Conservation (phyloP, 2,113 vertebrate genomes). For the Tupaia chinensis region DNA sequence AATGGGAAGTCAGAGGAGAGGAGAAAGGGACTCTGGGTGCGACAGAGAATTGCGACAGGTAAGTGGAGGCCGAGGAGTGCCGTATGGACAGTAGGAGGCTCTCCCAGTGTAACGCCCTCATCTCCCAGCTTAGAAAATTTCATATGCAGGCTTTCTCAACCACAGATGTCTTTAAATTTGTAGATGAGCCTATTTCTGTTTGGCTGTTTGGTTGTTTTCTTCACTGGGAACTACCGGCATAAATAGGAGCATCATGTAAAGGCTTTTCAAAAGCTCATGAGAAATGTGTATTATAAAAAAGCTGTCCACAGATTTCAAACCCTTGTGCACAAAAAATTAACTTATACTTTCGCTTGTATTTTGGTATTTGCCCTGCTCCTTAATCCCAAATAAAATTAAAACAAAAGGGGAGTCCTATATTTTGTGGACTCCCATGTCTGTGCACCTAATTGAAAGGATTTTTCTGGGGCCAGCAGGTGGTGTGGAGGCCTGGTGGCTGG, state of each 20-base stretch:
- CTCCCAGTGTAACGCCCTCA: rapidly evolving
- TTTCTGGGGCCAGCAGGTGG: no score
- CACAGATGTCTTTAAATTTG: background rate
- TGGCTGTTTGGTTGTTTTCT: background rate
- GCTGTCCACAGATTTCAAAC: no score
- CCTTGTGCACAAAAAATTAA: no score
- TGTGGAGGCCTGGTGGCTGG: no score
- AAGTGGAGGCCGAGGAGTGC: background rate
- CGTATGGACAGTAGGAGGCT: background rate
- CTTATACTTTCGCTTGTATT: background rate
- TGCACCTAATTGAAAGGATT: no score
- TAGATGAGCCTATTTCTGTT: background rate
- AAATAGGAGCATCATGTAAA: background rate
- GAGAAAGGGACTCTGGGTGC: background rate
- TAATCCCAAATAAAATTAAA: background rate
- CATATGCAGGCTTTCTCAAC: background rate
- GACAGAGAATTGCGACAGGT: background rate
- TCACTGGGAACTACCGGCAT: background rate
- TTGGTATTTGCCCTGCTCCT: background rate
- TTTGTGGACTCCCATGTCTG: no score
- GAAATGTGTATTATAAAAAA: no score
- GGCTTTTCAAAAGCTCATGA: no score
- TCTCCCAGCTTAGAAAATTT: background rate
- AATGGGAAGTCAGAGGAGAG: background rate
- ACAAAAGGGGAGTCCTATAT: no score